A percentile compares a stretch with the other conserved stretches of the same genome.
phyloP scores from a whole-genome alignment of 1,140 invertebrate species.

The Telenomus remus region DNA sequence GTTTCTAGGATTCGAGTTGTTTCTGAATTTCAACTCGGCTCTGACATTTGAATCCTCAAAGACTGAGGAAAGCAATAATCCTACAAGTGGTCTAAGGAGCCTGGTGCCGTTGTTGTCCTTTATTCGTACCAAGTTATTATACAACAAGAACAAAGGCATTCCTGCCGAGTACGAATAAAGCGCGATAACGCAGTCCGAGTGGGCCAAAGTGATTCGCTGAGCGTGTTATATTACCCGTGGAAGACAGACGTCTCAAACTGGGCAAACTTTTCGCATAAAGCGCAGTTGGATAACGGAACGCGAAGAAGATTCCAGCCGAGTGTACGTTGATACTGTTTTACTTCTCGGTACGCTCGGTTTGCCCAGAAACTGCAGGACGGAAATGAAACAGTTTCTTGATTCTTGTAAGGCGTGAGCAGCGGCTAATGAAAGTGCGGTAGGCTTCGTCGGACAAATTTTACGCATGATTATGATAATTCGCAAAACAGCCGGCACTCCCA shows the following conservation, averaged over 20 bases:
- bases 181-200: neutral
- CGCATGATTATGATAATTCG: conserved; percentile 37
- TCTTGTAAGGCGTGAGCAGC: conserved; percentile 60
- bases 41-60: conserved; percentile 14
- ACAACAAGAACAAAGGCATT: conserved; percentile 46
- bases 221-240: conserved; percentile 46
- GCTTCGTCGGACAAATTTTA: conserved; percentile 57
- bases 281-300: conserved; percentile 29
- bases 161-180: conserved; percentile 15
- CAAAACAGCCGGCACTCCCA: conserved; percentile 6
- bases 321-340: conserved; percentile 27
- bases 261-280: conserved; percentile 56
- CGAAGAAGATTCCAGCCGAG: conserved; percentile 15
- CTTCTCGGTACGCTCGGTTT: conserved; percentile 45
- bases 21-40: conserved; percentile 7
- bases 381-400: conserved; percentile 50
- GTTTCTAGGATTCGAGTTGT: neutral
- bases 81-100: conserved; percentile 25
- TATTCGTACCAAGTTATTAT: conserved; percentile 39
- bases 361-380: conserved; percentile 17
- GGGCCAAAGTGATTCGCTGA: conserved; percentile 26
- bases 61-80: conserved; percentile 30
- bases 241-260: conserved; percentile 43
- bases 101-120: conserved; percentile 35
- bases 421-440: conserved; percentile 65